Percentiles rank a stretch among this genome's conserved stretches.
phyloP scores from a whole-genome alignment of 53 echinoderm and acorn worm species.

The Echinometra lucunter region DNA sequence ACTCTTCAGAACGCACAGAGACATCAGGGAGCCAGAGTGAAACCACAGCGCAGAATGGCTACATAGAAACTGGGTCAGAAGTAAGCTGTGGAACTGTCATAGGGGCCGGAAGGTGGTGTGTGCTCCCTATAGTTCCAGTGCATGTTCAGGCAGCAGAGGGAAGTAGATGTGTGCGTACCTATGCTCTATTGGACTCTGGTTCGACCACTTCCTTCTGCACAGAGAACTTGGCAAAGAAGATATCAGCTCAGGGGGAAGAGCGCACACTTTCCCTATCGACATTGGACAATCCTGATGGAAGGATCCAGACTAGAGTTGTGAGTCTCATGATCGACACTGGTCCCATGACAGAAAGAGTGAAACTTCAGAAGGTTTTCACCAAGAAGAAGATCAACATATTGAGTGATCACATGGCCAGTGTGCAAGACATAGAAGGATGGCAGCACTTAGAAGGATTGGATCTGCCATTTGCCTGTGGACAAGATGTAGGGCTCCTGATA shows the following conservation, averaged over 20 bases:
- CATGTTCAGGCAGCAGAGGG: not conserved
- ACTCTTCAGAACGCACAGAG: too few relatives aligned
- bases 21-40: too few relatives aligned
- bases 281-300: not conserved
- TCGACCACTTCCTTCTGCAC: not conserved
- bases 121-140: not conserved
- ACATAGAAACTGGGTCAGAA: not conserved
- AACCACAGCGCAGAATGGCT: slow-evolving; percentile 1
- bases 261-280: not conserved
- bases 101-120: slow-evolving; percentile 2
- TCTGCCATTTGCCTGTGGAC: not conserved
- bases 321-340: not conserved
- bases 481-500: not conserved
- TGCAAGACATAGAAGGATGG: not conserved
- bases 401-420: not conserved
- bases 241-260: not conserved
- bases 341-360: not conserved
- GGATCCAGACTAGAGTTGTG: not conserved
- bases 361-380: not conserved
- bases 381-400: not conserved
- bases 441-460: not conserved
- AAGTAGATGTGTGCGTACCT: not conserved
- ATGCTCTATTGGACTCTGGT: not conserved
- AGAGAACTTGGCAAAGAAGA: not conserved
- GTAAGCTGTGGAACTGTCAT: not conserved